Base-by-base conservation (phyloP, 2,797 vertebrate genomes). In the Tragelaphus eurycerus region DNA sequence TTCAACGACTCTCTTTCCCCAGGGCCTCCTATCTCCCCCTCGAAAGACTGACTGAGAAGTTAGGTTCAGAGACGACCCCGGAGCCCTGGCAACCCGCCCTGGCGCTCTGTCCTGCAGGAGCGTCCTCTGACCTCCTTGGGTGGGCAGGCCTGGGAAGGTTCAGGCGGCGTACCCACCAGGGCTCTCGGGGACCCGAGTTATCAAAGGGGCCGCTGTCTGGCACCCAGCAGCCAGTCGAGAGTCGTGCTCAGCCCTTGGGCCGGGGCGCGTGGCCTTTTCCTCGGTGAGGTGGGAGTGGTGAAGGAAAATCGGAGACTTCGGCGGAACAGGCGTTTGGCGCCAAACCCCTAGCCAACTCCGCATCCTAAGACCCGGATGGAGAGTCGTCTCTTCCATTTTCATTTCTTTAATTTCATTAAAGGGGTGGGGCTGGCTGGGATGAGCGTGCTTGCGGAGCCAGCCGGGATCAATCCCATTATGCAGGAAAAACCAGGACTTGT, bases 361-460 rank as follows among this genome's bases (percentile, higher is more conserved):
- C 38, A n/a, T 34, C 48, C 71, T 52, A 55, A 93, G 23, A 84
- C 29, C 62, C 15, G 5, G 29, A 59, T 83, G 50, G 38, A 85
- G 16, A 4, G 2, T 55, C 0, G 0, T n/a, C 50, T 38, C 13
- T 94, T 83, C 67, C 21, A n/a, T n/a, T 82, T 86, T 87, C 50
- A 34, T 92, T 85, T 95, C 67, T 76, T 79, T 90, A 55, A 52
- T 4, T 74, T 93, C 90, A 89, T 74, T 86, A 83, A 90, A 93
- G 6, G 38, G 31, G 8, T 48, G 23, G 10, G 0, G 57, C 79
- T 46, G 25, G 38, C 74, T 43, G 34, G 34, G 14, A 48, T 13
- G 13, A 43, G 71, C 3, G 5, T 10, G 1, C 7, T 21, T 14
- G 79, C 5, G 3, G 19, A 89, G 64, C 6, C 1, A 81, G 83